phyloP scores from a whole-genome alignment of 1,140 invertebrate genomes.

The Vanessa tameamea region DNA sequence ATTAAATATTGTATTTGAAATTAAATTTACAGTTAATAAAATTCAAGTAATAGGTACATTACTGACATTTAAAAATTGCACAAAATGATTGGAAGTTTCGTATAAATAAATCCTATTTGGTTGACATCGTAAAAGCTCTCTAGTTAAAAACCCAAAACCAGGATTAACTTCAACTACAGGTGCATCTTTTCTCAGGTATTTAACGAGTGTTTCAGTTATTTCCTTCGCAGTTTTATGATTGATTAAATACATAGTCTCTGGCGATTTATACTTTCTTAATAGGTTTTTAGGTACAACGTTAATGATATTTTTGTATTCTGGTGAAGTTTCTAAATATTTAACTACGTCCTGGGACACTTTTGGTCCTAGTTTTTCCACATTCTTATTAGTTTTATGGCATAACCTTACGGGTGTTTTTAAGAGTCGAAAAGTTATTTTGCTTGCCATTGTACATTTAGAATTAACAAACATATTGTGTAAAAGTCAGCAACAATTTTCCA shows the following conservation, averaged over 20 bases:
- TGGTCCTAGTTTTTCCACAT: conserved; percentile 43
- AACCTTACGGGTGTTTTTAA: conserved; percentile 38
- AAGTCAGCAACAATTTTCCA: background rate
- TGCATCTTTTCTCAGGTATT: conserved; percentile 50
- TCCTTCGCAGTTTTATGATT: conserved; percentile 69
- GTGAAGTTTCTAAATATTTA: conserved; percentile 58
- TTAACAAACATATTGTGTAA: conserved; percentile 20
- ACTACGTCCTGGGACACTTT: conserved; percentile 60
- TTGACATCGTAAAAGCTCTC: conserved; percentile 66
- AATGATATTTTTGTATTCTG: conserved; percentile 56
- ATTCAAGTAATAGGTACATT: background rate
- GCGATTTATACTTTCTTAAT: conserved; percentile 69
- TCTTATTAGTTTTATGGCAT: conserved; percentile 52
- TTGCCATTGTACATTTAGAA: background rate
- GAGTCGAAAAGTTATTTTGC: background rate
- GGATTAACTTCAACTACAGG: conserved; percentile 81
- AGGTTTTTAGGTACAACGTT: conserved; percentile 58
- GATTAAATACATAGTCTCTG: conserved; percentile 74
- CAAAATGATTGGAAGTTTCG: conserved; percentile 73
- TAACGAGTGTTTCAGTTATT: conserved; percentile 59
- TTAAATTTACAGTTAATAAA: background rate
- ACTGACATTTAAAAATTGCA: conserved; percentile 59
- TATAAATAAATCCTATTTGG: conserved; percentile 68
- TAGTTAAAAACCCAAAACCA: conserved; percentile 78
- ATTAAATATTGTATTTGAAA: background rate